phyloP scores from a whole-genome alignment of 2,888 invertebrate genomes.

The Abscondita cerata region DNA sequence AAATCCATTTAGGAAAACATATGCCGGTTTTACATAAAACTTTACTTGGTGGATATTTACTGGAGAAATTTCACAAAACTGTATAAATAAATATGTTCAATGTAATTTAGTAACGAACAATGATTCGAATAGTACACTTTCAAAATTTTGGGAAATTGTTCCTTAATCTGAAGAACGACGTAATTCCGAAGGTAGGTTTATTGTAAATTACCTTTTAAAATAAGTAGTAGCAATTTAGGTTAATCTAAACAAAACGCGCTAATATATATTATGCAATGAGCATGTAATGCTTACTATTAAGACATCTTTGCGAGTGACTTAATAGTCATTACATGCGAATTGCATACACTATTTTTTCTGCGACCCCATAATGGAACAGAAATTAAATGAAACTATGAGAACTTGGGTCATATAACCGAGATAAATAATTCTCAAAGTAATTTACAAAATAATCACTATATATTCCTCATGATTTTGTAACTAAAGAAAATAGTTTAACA shows the following conservation, averaged over 20 bases:
- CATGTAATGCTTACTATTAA: too few relatives aligned
- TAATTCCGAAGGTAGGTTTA: constrained; percentile 27
- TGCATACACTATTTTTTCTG: too few relatives aligned
- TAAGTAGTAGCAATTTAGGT: constrained; percentile 16
- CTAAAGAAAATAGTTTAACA: constrained; percentile 43
- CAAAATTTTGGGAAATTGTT: background rate
- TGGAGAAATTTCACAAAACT: background rate
- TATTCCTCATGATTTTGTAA: constrained; percentile 51
- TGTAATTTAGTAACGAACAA: background rate
- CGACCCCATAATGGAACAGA: background rate
- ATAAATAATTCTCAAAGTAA: too few relatives aligned
- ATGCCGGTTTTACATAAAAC: constrained; percentile 29
- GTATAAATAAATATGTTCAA: background rate
- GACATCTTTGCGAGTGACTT: too few relatives aligned
- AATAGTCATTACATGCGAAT: too few relatives aligned
- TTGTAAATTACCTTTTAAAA: constrained; percentile 32
- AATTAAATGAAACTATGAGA: constrained; percentile 1
- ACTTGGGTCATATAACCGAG: constrained; percentile 10
- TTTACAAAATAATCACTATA: constrained; percentile 40
- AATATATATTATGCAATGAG: too few relatives aligned
- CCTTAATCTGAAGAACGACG: constrained; percentile 17
- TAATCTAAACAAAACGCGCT: background rate
- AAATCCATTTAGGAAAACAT: constrained; percentile 6
- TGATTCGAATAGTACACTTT: background rate
- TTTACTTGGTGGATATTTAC: constrained; percentile 1